Base-by-base conservation (phyloP, 2,888 invertebrate species). In the Drosophila siamana region DNA sequence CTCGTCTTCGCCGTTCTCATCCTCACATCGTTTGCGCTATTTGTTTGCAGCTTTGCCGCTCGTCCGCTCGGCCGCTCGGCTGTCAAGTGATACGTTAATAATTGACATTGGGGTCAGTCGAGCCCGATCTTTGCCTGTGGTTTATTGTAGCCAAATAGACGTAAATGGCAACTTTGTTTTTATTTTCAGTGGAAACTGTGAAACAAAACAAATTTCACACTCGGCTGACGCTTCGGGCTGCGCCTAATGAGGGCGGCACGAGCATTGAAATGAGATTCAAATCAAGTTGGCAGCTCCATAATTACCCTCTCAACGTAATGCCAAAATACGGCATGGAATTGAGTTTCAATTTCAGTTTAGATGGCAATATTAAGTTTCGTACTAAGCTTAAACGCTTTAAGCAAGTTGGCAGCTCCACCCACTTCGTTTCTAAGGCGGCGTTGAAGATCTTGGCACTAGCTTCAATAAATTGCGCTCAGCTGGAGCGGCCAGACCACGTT, bases 61-160 rank as follows among this genome's bases (percentile, higher is more conserved):
- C 7, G 52, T 36, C 46, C 48, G 66, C n/a, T n/a, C n/a, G n/a
- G 70, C 77, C 78, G 48, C 24, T 55, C 7, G 52, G 66, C 87
- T 86, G 89, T 88, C 90, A 90, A 90, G 90, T 90, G 91, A 90
- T 91, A 91, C 90, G 90, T 90, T 90, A 91, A 90, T 90, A 91
- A 90, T 90, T 90, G 90, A 89, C 90, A 88, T 85, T 86, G 89
- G 89, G 90, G 90, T 90, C 90, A 90, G 74, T 75, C 72, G 72
- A 44, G 77, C 77, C 63, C 77, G 72, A 60, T 38, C 60, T 75
- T 44, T 48, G 67, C 62, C 80, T 81, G 86, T 71, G 84, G 84
- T 87, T 80, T 86, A 79, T 83, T 59, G 79, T 73, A 70, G 73
- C 73, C 69, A 68, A 77, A 83, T 80, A 70, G 72, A 64, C 55